These are phyloP conservation scores for Patella pellucida DNA, from an alignment of 2,888 invertebrate genomes.

Conservation along the genomic window DNA sequence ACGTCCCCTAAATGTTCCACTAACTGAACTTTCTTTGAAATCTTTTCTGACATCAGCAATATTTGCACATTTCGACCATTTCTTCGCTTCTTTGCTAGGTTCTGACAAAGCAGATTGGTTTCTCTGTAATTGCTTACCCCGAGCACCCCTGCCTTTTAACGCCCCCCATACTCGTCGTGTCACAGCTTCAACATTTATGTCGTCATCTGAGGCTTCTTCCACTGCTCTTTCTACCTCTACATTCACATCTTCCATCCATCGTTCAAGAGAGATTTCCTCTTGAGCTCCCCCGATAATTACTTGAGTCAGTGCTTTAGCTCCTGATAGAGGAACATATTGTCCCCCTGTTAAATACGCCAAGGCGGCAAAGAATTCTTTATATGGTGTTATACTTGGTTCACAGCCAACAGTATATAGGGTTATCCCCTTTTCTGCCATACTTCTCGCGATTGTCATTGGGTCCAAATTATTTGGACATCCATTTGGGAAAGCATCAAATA, in stretches of 20 bases:
- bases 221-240: conserved; percentile 38
- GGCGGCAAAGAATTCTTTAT: conserved; percentile 62
- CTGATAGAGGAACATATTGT: conserved; percentile 63
- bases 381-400: conserved; percentile 59
- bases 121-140: conserved; percentile 39
- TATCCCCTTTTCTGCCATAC: conserved; percentile 60
- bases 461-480: conserved; percentile 64
- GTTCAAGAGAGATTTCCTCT: conserved; percentile 57
- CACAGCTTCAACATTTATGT: conserved; percentile 40
- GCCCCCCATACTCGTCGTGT: conserved; percentile 36
- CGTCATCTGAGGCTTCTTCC: background rate
- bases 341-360: conserved; percentile 64
- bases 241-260: conserved; percentile 48
- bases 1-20: background rate
- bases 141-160: conserved; percentile 36
- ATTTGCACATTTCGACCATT: conserved; percentile 23
- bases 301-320: conserved; percentile 52
- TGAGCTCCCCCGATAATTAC: conserved; percentile 64
- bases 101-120: conserved; percentile 35
- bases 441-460: conserved; percentile 54
- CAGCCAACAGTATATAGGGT: conserved; percentile 64
- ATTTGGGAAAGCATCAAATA: conserved; percentile 56
- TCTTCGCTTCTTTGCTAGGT: conserved; percentile 34
- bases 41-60: background rate
- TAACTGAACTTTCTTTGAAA: background rate